Evolutionary conservation across 2,888 invertebrate genomes (phyloP), one percentile per base, ranked within the genome.

Genomic region (Mesorhabditis sp.): DNA sequence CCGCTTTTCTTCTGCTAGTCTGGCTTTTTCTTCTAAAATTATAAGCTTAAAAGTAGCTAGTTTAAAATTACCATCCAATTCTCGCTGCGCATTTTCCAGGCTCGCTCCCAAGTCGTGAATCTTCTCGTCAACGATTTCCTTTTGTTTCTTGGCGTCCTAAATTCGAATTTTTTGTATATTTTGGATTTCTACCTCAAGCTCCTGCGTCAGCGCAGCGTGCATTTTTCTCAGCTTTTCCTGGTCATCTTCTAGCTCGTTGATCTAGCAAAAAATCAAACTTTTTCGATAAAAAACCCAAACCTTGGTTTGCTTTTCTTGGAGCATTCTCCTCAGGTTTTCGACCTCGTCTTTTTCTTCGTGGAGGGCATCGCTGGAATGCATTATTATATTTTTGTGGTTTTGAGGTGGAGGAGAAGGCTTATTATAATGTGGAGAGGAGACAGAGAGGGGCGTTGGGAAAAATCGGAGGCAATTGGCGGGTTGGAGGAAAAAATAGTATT

Each of bases 201-300:
- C 58, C n/a, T 68, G 10, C 7, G 58, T 50, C 58, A 50, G n/a
- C 7, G 7, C n/a, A 13, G 7, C 58, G 7, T 50, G 7, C 10
- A 50, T 65, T 50, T 66, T 65, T 15, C 62, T 69, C 67, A 68
- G 58, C 42, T 75, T 70, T 41, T 42, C 45, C 45, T 62, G 71
- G n/a, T 66, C 67, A 6, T 73, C 70, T 28, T 77, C 69, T 63
- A 74, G 28, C 15, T 71, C 64, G 41, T 68, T 65, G 45, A 70
- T 70, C 4, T 62, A 67, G 4, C 43, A 66, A 65, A n/a, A 62
- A 44, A 67, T 66, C 6, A 58, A 42, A 28, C 10, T 62, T 62
- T 28, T n/a, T 44, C 5, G 43, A 66, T 62, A 50, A 44, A 50
- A 10, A 58, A 62, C 7, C 6, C 13, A 44, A 43, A 44, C 43